Percentiles rank a stretch among this genome's conserved stretches.
These are phyloP conservation scores for Melipona bicolor DNA, from an alignment of 2,888 invertebrate species.

Conservation along the genomic window DNA sequence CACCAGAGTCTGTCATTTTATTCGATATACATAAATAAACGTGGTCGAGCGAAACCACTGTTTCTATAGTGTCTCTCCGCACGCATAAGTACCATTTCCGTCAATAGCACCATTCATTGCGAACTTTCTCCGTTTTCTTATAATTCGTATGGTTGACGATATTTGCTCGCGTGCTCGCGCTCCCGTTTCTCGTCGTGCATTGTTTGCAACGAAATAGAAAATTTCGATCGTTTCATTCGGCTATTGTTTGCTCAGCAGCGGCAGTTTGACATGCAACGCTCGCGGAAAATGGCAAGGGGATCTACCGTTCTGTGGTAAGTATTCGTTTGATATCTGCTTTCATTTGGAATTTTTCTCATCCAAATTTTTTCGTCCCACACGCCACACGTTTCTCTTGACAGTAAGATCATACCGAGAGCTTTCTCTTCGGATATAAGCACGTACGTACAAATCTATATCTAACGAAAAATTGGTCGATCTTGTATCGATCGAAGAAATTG, in stretches of 20 bases:
- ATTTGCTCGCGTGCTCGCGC: conserved; percentile 30
- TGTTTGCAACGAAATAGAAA: conserved; percentile 24
- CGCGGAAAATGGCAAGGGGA: conserved; percentile 92
- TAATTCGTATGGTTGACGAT: conserved; percentile 35
- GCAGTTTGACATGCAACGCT: conserved; percentile 89
- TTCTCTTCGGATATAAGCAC: conserved; percentile 51
- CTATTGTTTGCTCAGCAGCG: conserved; percentile 83
- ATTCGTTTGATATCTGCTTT: neutral
- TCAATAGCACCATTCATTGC: conserved; percentile 35
- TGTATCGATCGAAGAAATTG: conserved; percentile 38
- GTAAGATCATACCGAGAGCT: conserved; percentile 41
- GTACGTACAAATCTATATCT: neutral
- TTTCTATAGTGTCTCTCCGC: conserved; percentile 6
- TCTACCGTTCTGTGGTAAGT: conserved; percentile 92
- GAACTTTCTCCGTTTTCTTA: conserved; percentile 63
- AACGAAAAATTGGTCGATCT: conserved; percentile 12
- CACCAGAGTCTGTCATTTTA: neutral
- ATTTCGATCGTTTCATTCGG: conserved; percentile 26
- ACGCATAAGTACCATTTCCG: conserved; percentile 8
- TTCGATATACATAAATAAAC: neutral
- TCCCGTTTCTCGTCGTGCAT: conserved; percentile 8
- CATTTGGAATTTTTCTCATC: neutral
- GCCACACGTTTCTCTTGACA: conserved; percentile 42
- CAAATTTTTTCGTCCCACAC: conserved; percentile 24
- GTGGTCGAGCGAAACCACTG: conserved; percentile 33